Conservation (phyloP, 2,888 invertebrate genomes). For the Athetis lepigone region DNA sequence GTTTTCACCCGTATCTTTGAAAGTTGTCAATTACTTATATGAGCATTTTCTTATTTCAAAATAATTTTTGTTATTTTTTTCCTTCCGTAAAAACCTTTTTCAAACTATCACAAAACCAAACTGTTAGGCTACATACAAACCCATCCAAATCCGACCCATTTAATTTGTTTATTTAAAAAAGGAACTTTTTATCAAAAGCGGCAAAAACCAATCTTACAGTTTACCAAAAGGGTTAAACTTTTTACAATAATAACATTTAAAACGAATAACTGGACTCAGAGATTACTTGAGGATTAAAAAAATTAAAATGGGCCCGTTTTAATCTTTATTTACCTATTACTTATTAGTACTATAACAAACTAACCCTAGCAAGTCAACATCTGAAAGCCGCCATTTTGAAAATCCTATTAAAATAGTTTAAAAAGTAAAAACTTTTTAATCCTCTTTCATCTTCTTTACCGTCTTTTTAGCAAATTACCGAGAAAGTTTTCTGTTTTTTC, state of each 20-base stretch:
- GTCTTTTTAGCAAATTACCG: background rate
- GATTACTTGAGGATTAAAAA: background rate
- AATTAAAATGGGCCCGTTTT: background rate
- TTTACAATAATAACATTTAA: background rate
- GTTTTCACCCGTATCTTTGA: too few species aligned
- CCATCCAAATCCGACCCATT: too few species aligned
- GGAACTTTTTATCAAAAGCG: background rate
- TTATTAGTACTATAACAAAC: background rate
- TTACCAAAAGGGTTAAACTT: background rate
- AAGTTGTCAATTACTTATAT: too few species aligned
- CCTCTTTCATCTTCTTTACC: conserved; percentile 12
- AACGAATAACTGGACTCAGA: conserved; percentile 4
- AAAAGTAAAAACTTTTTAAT: conserved; percentile 12
- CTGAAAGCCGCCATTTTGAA: background rate
- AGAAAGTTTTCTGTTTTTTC: too few species aligned
- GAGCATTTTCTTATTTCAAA: too few species aligned
- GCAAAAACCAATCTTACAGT: conserved; percentile 11
- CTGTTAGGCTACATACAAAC: too few species aligned
- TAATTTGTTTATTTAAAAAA: background rate
- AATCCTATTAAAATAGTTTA: background rate
- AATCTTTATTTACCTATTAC: background rate
- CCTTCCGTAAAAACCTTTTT: too few species aligned
- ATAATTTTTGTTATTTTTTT: too few species aligned
- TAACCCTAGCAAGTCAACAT: conserved; percentile 4
- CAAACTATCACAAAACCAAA: too few species aligned